Evolutionary conservation across 92 coral and sea anemone species (phyloP).

Genomic region (Phenganax subtilis): DNA sequence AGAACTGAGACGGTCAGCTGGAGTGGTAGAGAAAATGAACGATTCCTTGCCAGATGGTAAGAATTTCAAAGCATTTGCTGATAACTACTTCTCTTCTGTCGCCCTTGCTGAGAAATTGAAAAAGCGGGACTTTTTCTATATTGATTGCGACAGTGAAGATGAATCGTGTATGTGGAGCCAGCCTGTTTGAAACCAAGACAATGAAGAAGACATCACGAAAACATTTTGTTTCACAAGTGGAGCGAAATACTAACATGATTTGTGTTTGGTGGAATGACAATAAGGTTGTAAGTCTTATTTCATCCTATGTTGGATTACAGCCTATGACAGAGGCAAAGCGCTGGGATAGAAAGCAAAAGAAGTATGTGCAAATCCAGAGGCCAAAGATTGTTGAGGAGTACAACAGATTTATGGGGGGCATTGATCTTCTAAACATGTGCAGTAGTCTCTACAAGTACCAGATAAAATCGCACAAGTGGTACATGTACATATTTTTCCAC

Average conservation of each 20-base stretch:
- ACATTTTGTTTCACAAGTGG: background rate
- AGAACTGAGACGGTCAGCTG: background rate
- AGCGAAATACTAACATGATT: background rate
- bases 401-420: background rate
- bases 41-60: background rate
- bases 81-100: constrained; percentile 7
- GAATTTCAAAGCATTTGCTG: background rate
- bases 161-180: background rate
- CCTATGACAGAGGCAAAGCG: constrained; percentile 1
- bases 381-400: background rate
- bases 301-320: background rate
- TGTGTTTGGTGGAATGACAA: background rate
- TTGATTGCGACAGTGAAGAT: background rate
- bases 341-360: background rate
- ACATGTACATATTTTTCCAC: constrained; percentile 16
- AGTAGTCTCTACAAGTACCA: background rate
- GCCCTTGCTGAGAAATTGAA: background rate
- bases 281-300: background rate
- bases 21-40: background rate
- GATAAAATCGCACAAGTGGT: background rate
- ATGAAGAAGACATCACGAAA: background rate
- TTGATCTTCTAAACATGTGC: background rate
- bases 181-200: background rate
- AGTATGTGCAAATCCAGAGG: background rate
- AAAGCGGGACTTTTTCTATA: background rate